Conservation (phyloP, 2,113 vertebrate genomes). For the Electrona antarctica region DNA sequence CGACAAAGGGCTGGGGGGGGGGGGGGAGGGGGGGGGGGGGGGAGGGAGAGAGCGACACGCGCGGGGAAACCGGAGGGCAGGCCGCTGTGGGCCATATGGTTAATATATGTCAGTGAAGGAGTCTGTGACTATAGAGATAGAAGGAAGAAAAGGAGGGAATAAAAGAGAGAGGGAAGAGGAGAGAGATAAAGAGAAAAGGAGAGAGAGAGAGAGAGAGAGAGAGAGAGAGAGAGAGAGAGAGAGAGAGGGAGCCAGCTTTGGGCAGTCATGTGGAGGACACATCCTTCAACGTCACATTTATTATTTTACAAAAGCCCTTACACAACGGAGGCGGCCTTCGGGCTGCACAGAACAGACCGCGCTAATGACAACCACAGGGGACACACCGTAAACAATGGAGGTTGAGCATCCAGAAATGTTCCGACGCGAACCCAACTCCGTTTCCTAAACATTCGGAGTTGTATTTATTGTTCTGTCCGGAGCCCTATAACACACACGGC, state of each 20-base stretch:
- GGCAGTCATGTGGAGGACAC: conserved; percentile 63
- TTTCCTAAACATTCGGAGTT: too few relatives aligned
- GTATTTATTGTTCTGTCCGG: too few relatives aligned
- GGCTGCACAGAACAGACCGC: conserved; percentile 33
- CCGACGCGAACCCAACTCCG: too few relatives aligned
- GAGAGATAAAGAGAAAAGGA: not conserved
- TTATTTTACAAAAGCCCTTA: conserved; percentile 68
- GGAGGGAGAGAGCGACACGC: conserved; percentile 3
- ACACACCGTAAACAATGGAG: conserved; percentile 36
- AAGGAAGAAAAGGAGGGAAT: too few relatives aligned
- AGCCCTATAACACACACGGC: too few relatives aligned
- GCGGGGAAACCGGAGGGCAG: too few relatives aligned
- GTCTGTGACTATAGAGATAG: too few relatives aligned
- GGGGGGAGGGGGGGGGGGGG: conserved; percentile 12
- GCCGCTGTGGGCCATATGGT: conserved; percentile 37
- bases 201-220: not conserved
- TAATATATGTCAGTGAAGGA: conserved; percentile 38
- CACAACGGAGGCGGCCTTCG: conserved; percentile 52
- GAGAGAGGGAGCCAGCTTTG: conserved; percentile 25
- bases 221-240: not conserved
- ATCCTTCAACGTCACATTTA: conserved; percentile 71
- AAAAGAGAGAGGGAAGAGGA: too few relatives aligned
- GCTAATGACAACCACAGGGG: conserved; percentile 53
- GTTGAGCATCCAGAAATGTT: conserved; percentile 21
- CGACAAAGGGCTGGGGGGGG: conserved; percentile 40